These are phyloP conservation scores for Euwallacea similis DNA, from an alignment of 1,140 invertebrate species.

Conservation along the genomic window DNA sequence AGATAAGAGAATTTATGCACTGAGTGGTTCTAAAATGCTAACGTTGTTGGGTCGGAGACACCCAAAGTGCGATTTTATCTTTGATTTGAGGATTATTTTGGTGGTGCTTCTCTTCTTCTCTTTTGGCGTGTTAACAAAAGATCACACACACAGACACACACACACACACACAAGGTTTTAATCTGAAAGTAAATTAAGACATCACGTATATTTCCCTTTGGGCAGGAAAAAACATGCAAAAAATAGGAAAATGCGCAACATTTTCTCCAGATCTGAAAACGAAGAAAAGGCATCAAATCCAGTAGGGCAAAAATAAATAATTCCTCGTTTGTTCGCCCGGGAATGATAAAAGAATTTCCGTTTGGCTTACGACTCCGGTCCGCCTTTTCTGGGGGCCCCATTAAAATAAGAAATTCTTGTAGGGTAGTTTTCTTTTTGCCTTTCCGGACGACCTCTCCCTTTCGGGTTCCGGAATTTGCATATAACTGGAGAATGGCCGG, in stretches of 20 bases:
- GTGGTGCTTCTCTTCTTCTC: too few relatives aligned
- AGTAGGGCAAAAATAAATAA: slow-evolving; percentile 36
- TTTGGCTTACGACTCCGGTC: slow-evolving; percentile 31
- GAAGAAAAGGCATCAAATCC: slow-evolving; percentile 22
- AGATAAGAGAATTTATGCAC: too few relatives aligned
- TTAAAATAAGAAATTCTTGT: slow-evolving; percentile 36
- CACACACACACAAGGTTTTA: too few relatives aligned
- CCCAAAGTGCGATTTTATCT: too few relatives aligned
- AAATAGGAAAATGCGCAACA: neutral
- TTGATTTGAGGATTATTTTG: too few relatives aligned
- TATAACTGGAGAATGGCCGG: slow-evolving; percentile 34
- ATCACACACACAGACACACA: too few relatives aligned
- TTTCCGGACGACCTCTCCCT: slow-evolving; percentile 30
- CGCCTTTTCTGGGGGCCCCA: slow-evolving; percentile 29
- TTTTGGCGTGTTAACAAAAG: too few relatives aligned
- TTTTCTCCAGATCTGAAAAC: slow-evolving; percentile 7
- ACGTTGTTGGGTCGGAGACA: too few relatives aligned
- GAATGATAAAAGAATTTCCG: slow-evolving; percentile 37
- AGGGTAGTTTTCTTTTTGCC: slow-evolving; percentile 30
- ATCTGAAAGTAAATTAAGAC: too few relatives aligned
- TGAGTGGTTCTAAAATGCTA: too few relatives aligned
- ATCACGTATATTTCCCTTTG: too few relatives aligned
- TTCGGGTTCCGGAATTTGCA: slow-evolving; percentile 24
- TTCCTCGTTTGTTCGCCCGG: slow-evolving; percentile 32
- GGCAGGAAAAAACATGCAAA: neutral